Percentiles rank a stretch among this genome's conserved stretches.
phyloP scores from a whole-genome alignment of 2,888 invertebrate genomes.

The Melanotus villosus region DNA sequence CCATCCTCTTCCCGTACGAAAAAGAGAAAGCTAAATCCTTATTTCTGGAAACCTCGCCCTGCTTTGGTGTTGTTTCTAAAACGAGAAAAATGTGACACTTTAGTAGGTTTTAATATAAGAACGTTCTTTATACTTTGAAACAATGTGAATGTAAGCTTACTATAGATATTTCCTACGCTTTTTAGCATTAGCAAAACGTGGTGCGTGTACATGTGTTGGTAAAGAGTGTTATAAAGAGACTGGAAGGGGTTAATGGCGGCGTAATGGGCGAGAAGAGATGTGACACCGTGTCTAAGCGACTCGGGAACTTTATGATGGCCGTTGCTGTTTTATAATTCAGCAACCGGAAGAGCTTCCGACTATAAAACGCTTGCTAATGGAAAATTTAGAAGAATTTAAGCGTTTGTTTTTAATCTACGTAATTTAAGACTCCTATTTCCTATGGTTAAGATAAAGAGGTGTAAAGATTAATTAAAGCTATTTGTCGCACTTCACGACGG shows the following conservation, averaged over 20 bases:
- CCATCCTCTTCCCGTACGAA: no score
- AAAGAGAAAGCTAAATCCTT: no score
- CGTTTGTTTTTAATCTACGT: slow-evolving; percentile 37
- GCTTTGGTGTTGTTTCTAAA: no score
- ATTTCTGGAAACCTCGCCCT: no score
- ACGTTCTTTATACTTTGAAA: background rate
- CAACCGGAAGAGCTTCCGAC: slow-evolving; percentile 52
- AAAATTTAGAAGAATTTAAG: slow-evolving; percentile 51
- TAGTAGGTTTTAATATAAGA: background rate
- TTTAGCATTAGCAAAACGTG: slow-evolving; percentile 43
- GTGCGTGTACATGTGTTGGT: slow-evolving; percentile 47
- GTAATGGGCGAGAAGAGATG: slow-evolving; percentile 57
- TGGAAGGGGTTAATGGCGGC: slow-evolving; percentile 54
- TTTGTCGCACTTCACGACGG: slow-evolving; percentile 8
- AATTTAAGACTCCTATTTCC: slow-evolving; percentile 23
- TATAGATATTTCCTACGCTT: background rate
- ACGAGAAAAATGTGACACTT: no score
- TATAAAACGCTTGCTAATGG: slow-evolving; percentile 55
- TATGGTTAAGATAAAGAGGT: slow-evolving; percentile 21
- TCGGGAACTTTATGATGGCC: slow-evolving; percentile 55
- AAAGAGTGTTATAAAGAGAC: slow-evolving; percentile 48
- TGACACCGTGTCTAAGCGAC: slow-evolving; percentile 54
- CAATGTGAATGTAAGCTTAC: background rate
- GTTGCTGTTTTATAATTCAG: slow-evolving; percentile 57
- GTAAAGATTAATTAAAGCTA: slow-evolving; percentile 21